phyloP scores from a whole-genome alignment of 2,113 vertebrate species.

The Emydura subglobosa region DNA sequence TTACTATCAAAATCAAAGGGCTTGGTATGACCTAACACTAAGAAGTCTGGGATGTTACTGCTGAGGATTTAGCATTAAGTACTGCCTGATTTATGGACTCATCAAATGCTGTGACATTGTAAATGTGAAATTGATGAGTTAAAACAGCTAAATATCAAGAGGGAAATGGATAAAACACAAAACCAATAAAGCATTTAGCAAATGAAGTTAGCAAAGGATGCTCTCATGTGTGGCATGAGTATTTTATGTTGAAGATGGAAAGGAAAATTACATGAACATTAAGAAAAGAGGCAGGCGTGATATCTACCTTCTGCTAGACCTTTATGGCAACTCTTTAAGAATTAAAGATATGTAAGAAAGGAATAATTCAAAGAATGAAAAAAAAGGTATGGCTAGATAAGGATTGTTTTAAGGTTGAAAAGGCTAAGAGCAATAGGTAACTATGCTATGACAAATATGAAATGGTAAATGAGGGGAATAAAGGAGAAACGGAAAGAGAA shows the following conservation, averaged over 20 bases:
- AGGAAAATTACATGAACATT: conserved; percentile 12
- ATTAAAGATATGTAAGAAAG: conserved; percentile 11
- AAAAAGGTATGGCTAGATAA: neutral
- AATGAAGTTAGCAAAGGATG: neutral
- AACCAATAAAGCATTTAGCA: neutral
- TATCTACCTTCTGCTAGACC: neutral
- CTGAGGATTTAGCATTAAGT: conserved; percentile 39
- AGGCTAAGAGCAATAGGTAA: neutral
- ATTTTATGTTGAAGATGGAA: conserved; percentile 8
- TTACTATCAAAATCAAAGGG: conserved; percentile 52
- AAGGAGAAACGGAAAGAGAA: conserved; percentile 6
- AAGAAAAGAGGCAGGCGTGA: neutral
- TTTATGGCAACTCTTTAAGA: neutral
- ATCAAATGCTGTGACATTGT: conserved; percentile 1
- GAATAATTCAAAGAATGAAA: conserved; percentile 2
- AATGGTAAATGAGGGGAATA: neutral
- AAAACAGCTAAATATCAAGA: conserved; percentile 30
- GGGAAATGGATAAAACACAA: conserved; percentile 29
- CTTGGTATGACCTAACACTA: conserved; percentile 27
- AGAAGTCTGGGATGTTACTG: neutral
- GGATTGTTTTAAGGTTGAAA: neutral
- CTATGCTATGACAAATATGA: neutral
- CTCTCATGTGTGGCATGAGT: conserved; percentile 8
- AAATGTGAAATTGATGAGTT: conserved; percentile 52
- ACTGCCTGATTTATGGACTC: conserved; percentile 44